phyloP scores from a whole-genome alignment of 2,797 vertebrate genomes.

The Urosaurus nigricauda region DNA sequence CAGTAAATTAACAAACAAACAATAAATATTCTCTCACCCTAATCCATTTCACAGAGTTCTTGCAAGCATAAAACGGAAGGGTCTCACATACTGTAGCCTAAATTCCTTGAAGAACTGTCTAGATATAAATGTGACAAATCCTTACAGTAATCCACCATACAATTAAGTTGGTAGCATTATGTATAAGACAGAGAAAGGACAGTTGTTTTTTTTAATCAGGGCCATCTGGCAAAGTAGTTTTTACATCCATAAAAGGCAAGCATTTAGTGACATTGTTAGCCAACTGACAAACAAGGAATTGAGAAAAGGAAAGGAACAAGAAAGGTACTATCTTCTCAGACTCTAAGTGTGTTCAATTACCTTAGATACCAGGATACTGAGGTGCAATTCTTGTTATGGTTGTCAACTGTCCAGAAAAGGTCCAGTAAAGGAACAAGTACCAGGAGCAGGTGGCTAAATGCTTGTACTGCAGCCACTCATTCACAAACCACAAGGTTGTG shows the following conservation, averaged over 20 bases:
- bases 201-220: not conserved
- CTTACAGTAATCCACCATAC: not conserved
- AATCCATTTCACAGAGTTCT: not conserved
- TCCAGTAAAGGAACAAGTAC: too few relatives aligned
- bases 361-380: not conserved
- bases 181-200: not conserved
- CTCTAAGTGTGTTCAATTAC: too few relatives aligned
- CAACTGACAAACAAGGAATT: not conserved
- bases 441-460: too few relatives aligned
- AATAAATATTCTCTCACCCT: not conserved
- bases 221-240: not conserved
- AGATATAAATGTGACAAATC: not conserved
- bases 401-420: not conserved
- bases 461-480: too few relatives aligned
- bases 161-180: not conserved
- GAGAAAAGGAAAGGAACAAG: not conserved
- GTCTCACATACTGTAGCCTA: too few relatives aligned
- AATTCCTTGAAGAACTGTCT: not conserved
- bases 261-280: slow-evolving; percentile 17
- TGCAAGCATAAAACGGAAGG: not conserved
- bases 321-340: not conserved
- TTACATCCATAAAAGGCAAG: slow-evolving; percentile 4
- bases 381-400: not conserved
- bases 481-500: too few relatives aligned
- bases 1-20: not conserved